Evolutionary conservation across 2,797 vertebrate species (phyloP).

Genomic region (Emydoidea blandingii): DNA sequence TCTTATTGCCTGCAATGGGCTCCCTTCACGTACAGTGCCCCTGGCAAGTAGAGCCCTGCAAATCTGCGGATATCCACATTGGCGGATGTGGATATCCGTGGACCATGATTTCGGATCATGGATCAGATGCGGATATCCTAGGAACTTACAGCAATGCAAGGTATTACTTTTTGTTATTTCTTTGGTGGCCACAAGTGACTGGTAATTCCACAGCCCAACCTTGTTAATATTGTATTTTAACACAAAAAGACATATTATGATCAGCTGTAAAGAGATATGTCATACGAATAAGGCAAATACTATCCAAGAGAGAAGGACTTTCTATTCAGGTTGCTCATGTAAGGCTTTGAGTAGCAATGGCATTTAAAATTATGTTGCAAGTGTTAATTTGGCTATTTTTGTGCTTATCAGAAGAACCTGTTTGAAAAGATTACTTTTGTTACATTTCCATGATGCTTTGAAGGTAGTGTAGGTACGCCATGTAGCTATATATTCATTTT

Average conservation of each 20-base stretch:
- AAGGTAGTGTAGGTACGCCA: rapidly evolving
- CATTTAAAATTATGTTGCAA: neutral
- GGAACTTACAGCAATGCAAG: neutral
- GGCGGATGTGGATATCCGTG: no score
- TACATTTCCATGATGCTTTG: neutral
- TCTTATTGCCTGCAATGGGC: neutral
- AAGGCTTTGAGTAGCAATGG: neutral
- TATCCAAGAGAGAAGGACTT: neutral
- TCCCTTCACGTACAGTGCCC: neutral
- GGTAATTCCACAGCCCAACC: neutral
- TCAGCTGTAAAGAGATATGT: neutral
- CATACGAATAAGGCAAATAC: neutral
- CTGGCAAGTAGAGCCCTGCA: no score
- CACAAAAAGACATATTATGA: neutral
- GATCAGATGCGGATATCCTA: neutral
- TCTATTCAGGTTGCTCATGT: neutral
- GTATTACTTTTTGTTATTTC: neutral
- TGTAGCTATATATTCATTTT: neutral
- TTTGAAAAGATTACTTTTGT: neutral
- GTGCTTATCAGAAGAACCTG: neutral
- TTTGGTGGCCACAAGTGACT: neutral
- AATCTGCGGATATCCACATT: no score
- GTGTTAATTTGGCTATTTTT: rapidly evolving
- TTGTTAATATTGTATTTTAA: neutral
- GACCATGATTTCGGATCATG: no score